Evolutionary conservation across 1,140 invertebrate genomes (phyloP), one percentile per base, ranked within the genome.

Genomic region (Linepithema humile): DNA sequence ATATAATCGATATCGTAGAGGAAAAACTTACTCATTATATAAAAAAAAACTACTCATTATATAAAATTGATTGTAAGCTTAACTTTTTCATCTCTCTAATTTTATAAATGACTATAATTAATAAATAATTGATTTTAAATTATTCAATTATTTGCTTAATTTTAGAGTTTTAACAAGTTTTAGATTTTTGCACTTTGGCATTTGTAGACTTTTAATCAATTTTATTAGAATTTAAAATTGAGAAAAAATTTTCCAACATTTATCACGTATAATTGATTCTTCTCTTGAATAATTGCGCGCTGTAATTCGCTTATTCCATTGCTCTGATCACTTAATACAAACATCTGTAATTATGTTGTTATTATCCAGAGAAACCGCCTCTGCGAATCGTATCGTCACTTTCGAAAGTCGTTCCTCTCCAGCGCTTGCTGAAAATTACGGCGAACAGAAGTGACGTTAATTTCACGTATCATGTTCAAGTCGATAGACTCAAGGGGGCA

Each of bases 381-480:
- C 35, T 40, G 12, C 64, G 48, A 80, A 55, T 70, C 48, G 74
- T 77, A 80, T 80, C 48, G 75, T 80, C 75, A 80, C 75, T 80
- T 80, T 80, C 75, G 75, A 80, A 80, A 80, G 64, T 70, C 75
- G 75, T 80, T 80, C 48, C 35, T 4, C 48, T 57, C 40, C 50
- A 64, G n/a, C 50, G 45, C 75, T 20, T 48, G 35, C 35, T 69
- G 50, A 35, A 70, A 80, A 80, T 78, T 78, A 55, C 75, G 20
- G 32, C 75, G 26, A 48, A 17, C 65, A 70, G 64, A 55, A 77
- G 32, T 77, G 74, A 70, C 75, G 64, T 70, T 80, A 69, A 80
- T 80, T 53, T 70, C n/a, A 64, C 38, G 48, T 64, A 53, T 80
- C 50, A 69, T 20, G 38, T 35, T 55, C 23, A n/a, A 69, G 10